These are phyloP conservation scores for Trinorchestia longiramus DNA, from an alignment of 1,140 invertebrate genomes.

Conservation along the genomic window DNA sequence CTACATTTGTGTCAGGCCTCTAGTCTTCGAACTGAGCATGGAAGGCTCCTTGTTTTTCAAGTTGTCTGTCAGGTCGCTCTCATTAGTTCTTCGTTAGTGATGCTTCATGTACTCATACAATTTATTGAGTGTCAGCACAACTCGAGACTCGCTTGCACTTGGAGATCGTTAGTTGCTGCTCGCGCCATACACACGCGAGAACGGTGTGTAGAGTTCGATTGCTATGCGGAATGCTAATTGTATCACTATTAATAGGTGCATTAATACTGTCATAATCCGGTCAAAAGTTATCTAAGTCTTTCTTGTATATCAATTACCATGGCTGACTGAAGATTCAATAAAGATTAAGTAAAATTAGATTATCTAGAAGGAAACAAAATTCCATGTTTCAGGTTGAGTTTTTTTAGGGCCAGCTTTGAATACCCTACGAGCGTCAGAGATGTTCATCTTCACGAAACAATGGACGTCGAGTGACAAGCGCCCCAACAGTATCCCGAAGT, in stretches of 20 bases:
- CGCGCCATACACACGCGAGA: not conserved
- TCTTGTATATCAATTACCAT: not conserved
- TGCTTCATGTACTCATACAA: not conserved
- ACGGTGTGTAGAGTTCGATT: not conserved
- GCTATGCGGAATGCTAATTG: not conserved
- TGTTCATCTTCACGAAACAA: conserved; percentile 31
- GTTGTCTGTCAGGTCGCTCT: not conserved
- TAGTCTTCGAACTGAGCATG: no score
- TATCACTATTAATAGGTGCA: not conserved
- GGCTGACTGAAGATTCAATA: not conserved
- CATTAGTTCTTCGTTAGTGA: conserved; percentile 8
- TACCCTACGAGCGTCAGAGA: not conserved
- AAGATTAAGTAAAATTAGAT: not conserved
- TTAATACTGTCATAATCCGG: not conserved
- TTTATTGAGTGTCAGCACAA: not conserved
- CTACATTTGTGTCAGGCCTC: no score
- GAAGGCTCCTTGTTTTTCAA: not conserved
- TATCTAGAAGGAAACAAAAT: not conserved
- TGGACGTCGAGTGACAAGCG: conserved; percentile 3
- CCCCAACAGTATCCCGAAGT: not conserved
- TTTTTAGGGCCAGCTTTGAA: not conserved
- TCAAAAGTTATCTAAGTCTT: not conserved
- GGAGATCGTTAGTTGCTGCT: not conserved
- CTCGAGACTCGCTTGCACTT: not conserved
- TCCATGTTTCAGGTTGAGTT: not conserved